Percentiles rank a stretch among this genome's conserved stretches.
These are phyloP conservation scores for Latrodectus hesperus DNA, from an alignment of 2,888 invertebrate species.

Conservation along the genomic window DNA sequence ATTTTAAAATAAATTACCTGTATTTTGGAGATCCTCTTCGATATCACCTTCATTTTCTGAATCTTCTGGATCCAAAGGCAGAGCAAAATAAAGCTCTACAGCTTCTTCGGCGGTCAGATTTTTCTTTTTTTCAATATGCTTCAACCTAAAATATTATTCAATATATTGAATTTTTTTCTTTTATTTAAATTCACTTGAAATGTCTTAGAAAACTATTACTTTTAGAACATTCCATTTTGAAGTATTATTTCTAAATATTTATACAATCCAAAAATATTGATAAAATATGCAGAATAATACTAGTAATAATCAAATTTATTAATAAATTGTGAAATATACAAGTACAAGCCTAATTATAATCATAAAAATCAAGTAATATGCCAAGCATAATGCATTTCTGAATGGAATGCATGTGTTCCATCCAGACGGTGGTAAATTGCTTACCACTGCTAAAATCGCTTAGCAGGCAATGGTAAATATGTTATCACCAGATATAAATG, in stretches of 20 bases:
- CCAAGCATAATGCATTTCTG: neutral
- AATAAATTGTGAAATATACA: neutral
- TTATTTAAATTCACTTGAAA: no score
- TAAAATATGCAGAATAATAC: constrained; percentile 12
- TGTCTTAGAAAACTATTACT: neutral
- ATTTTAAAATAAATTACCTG: constrained; percentile 7
- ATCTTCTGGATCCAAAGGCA: no score
- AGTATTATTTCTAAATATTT: constrained; percentile 8
- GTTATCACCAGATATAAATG: constrained; percentile 2
- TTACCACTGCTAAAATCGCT: constrained; percentile 16
- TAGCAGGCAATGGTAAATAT: constrained; percentile 30
- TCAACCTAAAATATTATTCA: neutral
- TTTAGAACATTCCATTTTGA: constrained; percentile 8
- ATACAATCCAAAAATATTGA: neutral
- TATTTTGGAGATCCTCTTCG: constrained; percentile 9
- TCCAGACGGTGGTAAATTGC: constrained; percentile 2
- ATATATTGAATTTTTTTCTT: no score
- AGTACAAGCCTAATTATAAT: neutral
- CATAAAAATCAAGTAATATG: constrained; percentile 12
- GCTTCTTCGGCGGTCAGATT: neutral
- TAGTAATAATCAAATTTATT: constrained; percentile 11
- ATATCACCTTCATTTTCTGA: neutral
- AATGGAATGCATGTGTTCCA: neutral
- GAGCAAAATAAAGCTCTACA: neutral
- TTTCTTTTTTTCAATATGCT: neutral